Percentiles rank a stretch among this genome's conserved stretches.
phyloP scores from a whole-genome alignment of 2,888 invertebrate species.

The Lithophane socia region DNA sequence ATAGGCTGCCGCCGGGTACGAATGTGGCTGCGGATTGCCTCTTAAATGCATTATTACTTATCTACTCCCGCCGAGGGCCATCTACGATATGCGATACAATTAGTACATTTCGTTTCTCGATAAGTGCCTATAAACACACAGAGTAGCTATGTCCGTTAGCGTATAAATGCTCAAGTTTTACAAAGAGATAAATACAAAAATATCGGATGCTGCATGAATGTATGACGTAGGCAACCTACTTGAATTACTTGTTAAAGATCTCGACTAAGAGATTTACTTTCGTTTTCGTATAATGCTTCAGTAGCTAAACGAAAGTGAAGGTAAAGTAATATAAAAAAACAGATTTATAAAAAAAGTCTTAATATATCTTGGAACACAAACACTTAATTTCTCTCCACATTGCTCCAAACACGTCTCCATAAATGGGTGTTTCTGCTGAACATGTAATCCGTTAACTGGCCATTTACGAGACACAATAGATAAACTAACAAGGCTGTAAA shows the following conservation, averaged over 20 bases:
- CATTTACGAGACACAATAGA: constrained; percentile 58
- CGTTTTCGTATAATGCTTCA: constrained; percentile 33
- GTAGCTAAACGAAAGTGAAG: constrained; percentile 31
- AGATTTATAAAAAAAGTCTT: constrained; percentile 20
- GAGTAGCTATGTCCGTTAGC: constrained; percentile 45
- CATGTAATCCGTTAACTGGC: constrained; percentile 66
- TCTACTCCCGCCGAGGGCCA: constrained; percentile 66
- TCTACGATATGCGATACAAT: constrained; percentile 68
- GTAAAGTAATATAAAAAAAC: constrained; percentile 30
- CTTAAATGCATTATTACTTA: constrained; percentile 80
- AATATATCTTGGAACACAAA: constrained; percentile 18
- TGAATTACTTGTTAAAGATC: constrained; percentile 54
- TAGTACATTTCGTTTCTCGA: constrained; percentile 71
- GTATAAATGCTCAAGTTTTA: constrained; percentile 32
- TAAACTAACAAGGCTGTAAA: constrained; percentile 62
- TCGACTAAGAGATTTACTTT: constrained; percentile 41
- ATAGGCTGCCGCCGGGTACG: constrained; percentile 74
- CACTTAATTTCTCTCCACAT: background rate
- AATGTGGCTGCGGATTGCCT: constrained; percentile 75
- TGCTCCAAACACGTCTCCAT: constrained; percentile 8
- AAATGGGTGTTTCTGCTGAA: constrained; percentile 52
- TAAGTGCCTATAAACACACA: constrained; percentile 64
- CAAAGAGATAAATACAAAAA: constrained; percentile 46
- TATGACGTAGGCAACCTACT: constrained; percentile 11
- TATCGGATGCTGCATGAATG: constrained; percentile 20